Conservation (phyloP, 2,113 vertebrate species). For the Tyto alba region DNA sequence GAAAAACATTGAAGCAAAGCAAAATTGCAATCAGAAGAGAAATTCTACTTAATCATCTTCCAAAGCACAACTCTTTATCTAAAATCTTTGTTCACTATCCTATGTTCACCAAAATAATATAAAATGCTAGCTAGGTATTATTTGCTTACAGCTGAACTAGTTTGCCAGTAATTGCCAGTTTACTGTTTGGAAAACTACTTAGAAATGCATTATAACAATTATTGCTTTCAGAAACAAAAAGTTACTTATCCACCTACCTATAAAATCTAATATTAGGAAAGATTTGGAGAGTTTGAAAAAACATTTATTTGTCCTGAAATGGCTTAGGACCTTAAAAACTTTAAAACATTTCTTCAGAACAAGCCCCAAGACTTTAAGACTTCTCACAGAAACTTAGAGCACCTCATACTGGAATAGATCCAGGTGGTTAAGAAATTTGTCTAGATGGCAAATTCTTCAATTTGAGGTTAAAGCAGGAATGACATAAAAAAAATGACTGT, state of each 20-base stretch:
- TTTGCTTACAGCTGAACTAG: not conserved
- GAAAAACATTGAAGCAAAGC: not conserved
- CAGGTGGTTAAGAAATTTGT: not conserved
- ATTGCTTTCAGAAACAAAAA: not conserved
- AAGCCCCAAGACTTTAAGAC: not conserved
- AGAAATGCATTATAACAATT: not conserved
- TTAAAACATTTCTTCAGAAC: not conserved
- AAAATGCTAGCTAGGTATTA: not conserved
- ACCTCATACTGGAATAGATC: not conserved
- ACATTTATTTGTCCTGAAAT: not conserved
- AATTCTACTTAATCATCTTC: not conserved
- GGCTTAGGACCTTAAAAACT: not conserved
- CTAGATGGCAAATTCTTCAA: not conserved
- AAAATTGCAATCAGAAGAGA: not conserved
- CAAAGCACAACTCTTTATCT: not conserved
- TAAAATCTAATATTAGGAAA: slow-evolving; percentile 10
- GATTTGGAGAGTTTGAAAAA: not conserved
- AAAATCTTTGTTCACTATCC: not conserved
- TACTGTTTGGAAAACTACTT: not conserved
- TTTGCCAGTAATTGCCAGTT: not conserved
- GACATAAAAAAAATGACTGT: not conserved
- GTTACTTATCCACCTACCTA: not conserved
- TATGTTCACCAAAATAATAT: not conserved
- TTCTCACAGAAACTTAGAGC: not conserved
- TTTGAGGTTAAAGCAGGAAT: not conserved